Conservation (phyloP, 2,797 vertebrate genomes). For the Melanotaenia parkinsoni region DNA sequence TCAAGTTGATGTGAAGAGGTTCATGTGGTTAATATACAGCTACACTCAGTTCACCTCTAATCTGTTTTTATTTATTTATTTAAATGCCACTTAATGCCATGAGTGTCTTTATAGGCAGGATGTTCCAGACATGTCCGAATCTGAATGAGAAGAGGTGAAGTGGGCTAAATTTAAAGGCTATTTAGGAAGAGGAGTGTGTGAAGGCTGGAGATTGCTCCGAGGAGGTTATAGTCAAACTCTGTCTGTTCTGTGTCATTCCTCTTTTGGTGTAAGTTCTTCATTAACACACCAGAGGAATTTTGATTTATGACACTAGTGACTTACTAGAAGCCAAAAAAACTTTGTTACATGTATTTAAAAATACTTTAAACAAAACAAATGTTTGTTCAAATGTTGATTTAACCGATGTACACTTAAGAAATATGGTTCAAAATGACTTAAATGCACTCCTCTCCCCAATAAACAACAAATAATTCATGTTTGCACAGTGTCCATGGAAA, state of each 20-base stretch:
- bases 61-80: slow-evolving; percentile 10
- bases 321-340: not conserved
- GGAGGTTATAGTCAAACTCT: slow-evolving; percentile 6
- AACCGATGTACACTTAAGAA: not conserved
- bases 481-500: slow-evolving; percentile 56
- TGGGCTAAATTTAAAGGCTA: slow-evolving; percentile 25
- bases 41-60: slow-evolving; percentile 28
- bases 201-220: not conserved
- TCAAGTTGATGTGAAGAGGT: slow-evolving; percentile 25
- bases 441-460: not conserved
- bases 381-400: not conserved
- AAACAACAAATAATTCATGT: slow-evolving; percentile 8
- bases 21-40: slow-evolving; percentile 15
- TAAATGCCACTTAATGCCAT: slow-evolving; percentile 5
- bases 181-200: slow-evolving; percentile 19
- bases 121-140: not conserved
- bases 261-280: slow-evolving; percentile 22
- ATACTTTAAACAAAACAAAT: not conserved
- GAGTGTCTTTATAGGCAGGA: not conserved
- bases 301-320: not conserved
- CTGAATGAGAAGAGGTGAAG: slow-evolving; percentile 13
- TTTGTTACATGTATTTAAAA: slow-evolving; percentile 9
- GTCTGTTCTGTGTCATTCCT: slow-evolving; percentile 7
- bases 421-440: slow-evolving; percentile 13
- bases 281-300: slow-evolving; percentile 11